These are phyloP conservation scores for Ceratina calcarata DNA, from an alignment of 1,140 invertebrate genomes.

Conservation along the genomic window DNA sequence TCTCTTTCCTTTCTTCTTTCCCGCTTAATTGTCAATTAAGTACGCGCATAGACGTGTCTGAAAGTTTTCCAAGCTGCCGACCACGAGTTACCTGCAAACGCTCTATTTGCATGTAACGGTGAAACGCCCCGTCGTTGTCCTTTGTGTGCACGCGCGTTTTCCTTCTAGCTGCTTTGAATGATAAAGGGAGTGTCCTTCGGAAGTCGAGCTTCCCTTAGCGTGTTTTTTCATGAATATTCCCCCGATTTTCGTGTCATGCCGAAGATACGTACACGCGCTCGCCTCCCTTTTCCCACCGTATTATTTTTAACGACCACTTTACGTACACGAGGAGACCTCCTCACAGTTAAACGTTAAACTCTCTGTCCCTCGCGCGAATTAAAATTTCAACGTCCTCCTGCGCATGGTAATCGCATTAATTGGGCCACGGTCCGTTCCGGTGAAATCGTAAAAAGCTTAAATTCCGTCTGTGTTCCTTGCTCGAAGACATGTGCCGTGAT, in stretches of 20 bases:
- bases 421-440: constrained; percentile 3
- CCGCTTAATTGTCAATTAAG: constrained; percentile 30
- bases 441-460: constrained; percentile 12
- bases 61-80: constrained; percentile 18
- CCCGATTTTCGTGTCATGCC: background rate
- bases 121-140: background rate
- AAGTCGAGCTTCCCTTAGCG: constrained; percentile 7
- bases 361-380: constrained; percentile 2
- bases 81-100: background rate
- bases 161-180: constrained; percentile 30
- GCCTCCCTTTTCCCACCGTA: background rate
- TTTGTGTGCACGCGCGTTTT: background rate
- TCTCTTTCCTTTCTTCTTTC: background rate
- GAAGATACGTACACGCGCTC: background rate
- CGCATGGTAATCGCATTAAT: constrained; percentile 12
- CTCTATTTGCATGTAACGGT: constrained; percentile 20
- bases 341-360: background rate
- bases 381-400: constrained; percentile 12
- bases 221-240: constrained; percentile 46
- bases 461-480: background rate
- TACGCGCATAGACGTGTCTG: background rate
- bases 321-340: background rate
- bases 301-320: constrained; percentile 10
- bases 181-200: constrained; percentile 28
- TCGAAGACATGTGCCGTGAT: too few species aligned